Percentiles rank a stretch among this genome's conserved stretches.
Evolutionary conservation across 2,797 vertebrate genomes (phyloP).

Genomic region (Anguilla megastoma): DNA sequence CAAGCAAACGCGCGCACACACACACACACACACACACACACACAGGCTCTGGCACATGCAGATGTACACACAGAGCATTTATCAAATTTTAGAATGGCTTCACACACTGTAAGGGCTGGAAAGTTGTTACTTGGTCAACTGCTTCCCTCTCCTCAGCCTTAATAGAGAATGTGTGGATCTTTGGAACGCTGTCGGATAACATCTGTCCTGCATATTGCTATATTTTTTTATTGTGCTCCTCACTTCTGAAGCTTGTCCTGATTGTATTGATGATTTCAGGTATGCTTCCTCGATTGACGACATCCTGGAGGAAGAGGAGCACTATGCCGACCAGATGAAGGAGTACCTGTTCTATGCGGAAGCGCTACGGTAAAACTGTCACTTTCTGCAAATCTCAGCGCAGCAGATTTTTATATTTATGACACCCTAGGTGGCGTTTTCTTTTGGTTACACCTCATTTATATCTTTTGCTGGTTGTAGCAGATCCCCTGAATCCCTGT

Average conservation of each 20-base stretch:
- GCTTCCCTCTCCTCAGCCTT: background rate
- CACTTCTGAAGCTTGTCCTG: background rate
- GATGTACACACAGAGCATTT: background rate
- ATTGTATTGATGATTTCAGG: slow-evolving; percentile 58
- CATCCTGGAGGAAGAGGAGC: slow-evolving; percentile 94
- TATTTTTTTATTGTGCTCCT: background rate
- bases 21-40: background rate
- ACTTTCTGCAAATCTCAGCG: background rate
- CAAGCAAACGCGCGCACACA: too few relatives aligned
- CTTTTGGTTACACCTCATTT: background rate
- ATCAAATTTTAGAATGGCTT: background rate
- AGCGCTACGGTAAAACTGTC: slow-evolving; percentile 77
- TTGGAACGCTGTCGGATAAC: background rate
- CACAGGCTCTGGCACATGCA: background rate
- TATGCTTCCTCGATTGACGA: slow-evolving; percentile 94
- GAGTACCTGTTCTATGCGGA: slow-evolving; percentile 97
- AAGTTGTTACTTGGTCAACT: background rate
- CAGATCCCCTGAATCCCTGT: background rate
- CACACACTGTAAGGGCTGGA: background rate
- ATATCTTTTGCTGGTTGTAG: background rate
- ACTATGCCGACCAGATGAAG: slow-evolving; percentile 94
- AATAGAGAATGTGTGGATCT: background rate
- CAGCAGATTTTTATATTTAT: too few relatives aligned
- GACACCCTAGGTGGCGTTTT: background rate
- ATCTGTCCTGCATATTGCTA: background rate